Base-by-base conservation (phyloP, 2,113 vertebrate genomes). In the Phyllopteryx taeniolatus region DNA sequence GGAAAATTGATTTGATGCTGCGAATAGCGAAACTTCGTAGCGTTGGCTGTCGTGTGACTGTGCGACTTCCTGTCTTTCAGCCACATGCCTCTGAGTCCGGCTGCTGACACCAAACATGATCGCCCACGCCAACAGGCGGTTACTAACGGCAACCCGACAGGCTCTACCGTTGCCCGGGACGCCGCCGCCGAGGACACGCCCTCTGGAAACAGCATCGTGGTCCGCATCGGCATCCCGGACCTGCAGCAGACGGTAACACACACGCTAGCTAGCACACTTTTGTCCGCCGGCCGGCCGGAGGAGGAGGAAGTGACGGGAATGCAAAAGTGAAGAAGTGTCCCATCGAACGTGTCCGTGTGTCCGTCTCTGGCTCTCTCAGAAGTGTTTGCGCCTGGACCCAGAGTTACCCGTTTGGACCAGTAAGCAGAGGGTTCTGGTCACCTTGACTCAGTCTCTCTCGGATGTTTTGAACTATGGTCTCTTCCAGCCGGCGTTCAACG, bases 401-500 rank as follows among this genome's bases (percentile, higher is more conserved):
- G 94, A 96, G 43, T 95, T 95, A 27, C 95, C 96, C 0, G 94
- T 99, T 74, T 98, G 97, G 96, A 93, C 93, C 80, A 96, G 96
- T 92, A 98, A 98, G 91, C 97, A 98, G 93, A 92, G 94, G 72
- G 93, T 98, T 81, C 94, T 99, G 84, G 98, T 98, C 91, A 95
- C 93, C 19, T 88, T 99, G 89, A 98, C 94, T 87, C 97, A 98
- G 94, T 97, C 96, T 86, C 94, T 99, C 83, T 96, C 96, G 89
- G 97, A 99, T 85, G 97, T 98, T 72, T 93, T 98, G 72, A 99
- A 99, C 93, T 99, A 99, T 56, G 97, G 97, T 82, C 95, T 99
- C 80, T 99, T 98, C 94, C 96, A 98, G 91, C 97, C 97, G 4
- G 95, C 97, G 83, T 96, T 94, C 89, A 96, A 97, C 15, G 97